phyloP scores from a whole-genome alignment of 2,888 invertebrate species.

The Parnassius glacialis region DNA sequence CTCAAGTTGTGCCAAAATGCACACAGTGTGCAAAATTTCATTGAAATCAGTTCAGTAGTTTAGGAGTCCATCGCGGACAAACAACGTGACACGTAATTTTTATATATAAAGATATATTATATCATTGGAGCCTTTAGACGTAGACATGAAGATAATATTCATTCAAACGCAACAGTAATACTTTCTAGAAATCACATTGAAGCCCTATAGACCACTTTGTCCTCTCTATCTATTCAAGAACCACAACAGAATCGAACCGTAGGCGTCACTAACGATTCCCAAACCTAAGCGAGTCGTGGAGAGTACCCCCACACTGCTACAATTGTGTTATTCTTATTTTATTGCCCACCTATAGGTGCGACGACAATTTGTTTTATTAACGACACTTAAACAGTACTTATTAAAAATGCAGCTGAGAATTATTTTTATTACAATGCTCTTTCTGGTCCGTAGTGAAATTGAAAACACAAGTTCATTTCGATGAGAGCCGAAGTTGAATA shows the following conservation, averaged over 20 bases:
- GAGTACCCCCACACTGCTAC: slow-evolving; percentile 39
- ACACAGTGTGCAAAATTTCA: no score
- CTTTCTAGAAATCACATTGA: neutral
- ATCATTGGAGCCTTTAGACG: neutral
- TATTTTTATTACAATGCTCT: slow-evolving; percentile 44
- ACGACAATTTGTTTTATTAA: slow-evolving; percentile 74
- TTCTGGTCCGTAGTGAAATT: slow-evolving; percentile 29
- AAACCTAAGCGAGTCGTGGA: slow-evolving; percentile 57
- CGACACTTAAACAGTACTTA: slow-evolving; percentile 71
- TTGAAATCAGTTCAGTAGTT: no score
- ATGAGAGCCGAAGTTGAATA: slow-evolving; percentile 31
- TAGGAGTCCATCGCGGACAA: no score
- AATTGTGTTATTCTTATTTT: slow-evolving; percentile 56
- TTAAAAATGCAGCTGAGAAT: slow-evolving; percentile 70
- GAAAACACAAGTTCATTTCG: slow-evolving; percentile 33
- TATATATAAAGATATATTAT: no score
- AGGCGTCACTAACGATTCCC: slow-evolving; percentile 74
- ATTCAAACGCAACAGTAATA: slow-evolving; percentile 27
- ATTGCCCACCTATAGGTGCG: slow-evolving; percentile 43
- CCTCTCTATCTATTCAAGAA: slow-evolving; percentile 24
- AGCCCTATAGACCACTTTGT: neutral
- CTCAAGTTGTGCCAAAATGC: no score
- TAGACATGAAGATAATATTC: neutral
- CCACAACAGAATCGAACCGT: slow-evolving; percentile 42
- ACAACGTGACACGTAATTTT: no score